Base-by-base conservation (phyloP, 1,140 invertebrate species). In the Cryptotermes secundus region DNA sequence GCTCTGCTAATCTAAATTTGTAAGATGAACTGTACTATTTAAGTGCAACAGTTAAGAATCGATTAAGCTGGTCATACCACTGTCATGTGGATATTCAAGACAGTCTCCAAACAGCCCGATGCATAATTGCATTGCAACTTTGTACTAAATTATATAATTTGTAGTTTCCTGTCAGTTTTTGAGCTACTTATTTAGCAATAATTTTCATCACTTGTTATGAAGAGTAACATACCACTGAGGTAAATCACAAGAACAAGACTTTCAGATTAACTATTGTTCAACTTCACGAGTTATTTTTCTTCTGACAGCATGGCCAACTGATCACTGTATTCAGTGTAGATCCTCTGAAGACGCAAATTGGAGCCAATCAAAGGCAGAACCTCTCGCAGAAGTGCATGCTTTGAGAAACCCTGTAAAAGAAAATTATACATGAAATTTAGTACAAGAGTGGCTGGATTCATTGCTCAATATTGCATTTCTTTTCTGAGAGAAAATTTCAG, bases 271-370 rank as follows among this genome's bases (percentile, higher is more conserved):
- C 59, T 26, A n/a, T n/a, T 31, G 59, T 72, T 72, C 59, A 72
- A 3, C 2, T n/a, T 72, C n/a, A 31, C 26, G 2, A 72, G 26
- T 31, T 72, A 72, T 14, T 72, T 72, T 31, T 31, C 26, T 14
- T 72, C 59, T 72, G 59, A 72, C 38, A 82, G n/a, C 38, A 82
- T 45, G 31, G 81, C 72, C n/a, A 85, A 45, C 42, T 85, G 85
- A 81, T 84, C 83, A 81, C 81, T 85, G 53, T 85, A 85, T 72
- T 85, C 85, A 36, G 49, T 85, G 83, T 85, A 85, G 26, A 85
- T 65, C 35, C 85, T 36, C 42, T 85, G 85, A 45, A 85, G 59
- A 31, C 31, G 80, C 45, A 85, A 42, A 79, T 85, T 85, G 38
- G 83, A 59, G 10, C 81, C 80, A 34, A 85, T 84, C 35, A 38